Base-by-base conservation (phyloP, 2,888 invertebrate genomes). In the Mamestra brassicae region DNA sequence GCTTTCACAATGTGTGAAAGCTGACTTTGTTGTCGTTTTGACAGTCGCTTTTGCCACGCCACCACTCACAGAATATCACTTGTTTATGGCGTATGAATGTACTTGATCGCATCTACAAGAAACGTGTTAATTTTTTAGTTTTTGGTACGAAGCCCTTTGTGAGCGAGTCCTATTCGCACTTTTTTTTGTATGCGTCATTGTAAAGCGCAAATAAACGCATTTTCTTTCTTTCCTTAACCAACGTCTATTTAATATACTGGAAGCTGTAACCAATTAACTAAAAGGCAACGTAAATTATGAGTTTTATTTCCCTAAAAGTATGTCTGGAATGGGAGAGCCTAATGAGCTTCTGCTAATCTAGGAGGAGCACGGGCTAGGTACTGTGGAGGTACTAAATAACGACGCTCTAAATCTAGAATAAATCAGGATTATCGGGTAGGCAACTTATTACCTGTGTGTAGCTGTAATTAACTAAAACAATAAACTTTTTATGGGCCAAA, bases 311-410 rank as follows among this genome's bases (percentile, higher is more conserved):
- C 36, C 7, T 54, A 58, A 81, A 81, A 76, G 36, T 58, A 70
- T 73, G 45, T 62, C 68, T 54, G 26, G 47, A 61, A 60, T 63
- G 79, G 71, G 47, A 58, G 71, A 65, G 68, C 68, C 84, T 89
- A 89, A 89, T 87, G 87, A 88, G 86, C 65, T 78, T 66, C 58
- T 42, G 70, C 74, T 90, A 89, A 90, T 87, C 89, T 85, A 81
- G 60, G 66, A 67, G 74, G 64, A 86, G 85, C 71, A 75, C 80
- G 85, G 84, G 57, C 87, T 84, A 82, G 77, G 83, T 87, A 84
- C 76, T 81, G 84, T 80, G 81, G 82, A 78, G 76, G 73, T 74
- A 67, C 76, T 80, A 71, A 80, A 80, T 86, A 77, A 71, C 70
- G 78, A 68, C 78, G 82, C 79, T 86, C 88, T 81, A 85, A 88